Percentiles rank a stretch among this genome's conserved stretches.
Evolutionary conservation across 2,797 vertebrate genomes (phyloP).

Genomic region (Diceros bicornis): DNA sequence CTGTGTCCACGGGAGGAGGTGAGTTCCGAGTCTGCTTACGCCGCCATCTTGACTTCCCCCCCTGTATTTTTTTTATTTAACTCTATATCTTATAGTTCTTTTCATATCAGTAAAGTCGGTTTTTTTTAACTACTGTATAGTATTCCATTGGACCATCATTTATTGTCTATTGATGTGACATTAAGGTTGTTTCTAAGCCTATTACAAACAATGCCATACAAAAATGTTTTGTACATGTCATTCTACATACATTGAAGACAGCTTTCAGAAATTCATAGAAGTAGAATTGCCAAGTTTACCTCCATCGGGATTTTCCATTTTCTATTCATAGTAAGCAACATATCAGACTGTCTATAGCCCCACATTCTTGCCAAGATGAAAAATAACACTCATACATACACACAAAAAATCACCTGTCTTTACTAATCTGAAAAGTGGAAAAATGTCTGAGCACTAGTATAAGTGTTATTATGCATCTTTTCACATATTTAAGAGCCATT

Average conservation of each 20-base stretch:
- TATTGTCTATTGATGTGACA: background rate
- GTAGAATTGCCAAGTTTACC: background rate
- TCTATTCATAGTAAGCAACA: conserved; percentile 6
- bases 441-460: background rate
- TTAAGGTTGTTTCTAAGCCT: conserved; percentile 36
- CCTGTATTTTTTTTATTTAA: no score
- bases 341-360: background rate
- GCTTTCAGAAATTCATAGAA: conserved; percentile 12
- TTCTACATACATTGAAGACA: background rate
- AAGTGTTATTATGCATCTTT: background rate
- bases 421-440: background rate
- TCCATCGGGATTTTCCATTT: conserved; percentile 10
- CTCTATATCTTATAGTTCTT: background rate
- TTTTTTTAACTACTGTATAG: background rate
- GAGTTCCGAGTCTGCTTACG: no score
- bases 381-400: background rate
- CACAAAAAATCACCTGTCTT: background rate
- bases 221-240: background rate
- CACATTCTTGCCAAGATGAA: background rate
- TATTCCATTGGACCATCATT: background rate
- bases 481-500: background rate
- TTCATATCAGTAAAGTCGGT: background rate
- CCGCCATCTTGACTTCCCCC: no score
- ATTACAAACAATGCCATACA: conserved; percentile 9
- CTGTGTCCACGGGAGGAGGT: no score